These are phyloP conservation scores for Polypterus senegalus DNA, from an alignment of 2,113 vertebrate species.

Conservation along the genomic window DNA sequence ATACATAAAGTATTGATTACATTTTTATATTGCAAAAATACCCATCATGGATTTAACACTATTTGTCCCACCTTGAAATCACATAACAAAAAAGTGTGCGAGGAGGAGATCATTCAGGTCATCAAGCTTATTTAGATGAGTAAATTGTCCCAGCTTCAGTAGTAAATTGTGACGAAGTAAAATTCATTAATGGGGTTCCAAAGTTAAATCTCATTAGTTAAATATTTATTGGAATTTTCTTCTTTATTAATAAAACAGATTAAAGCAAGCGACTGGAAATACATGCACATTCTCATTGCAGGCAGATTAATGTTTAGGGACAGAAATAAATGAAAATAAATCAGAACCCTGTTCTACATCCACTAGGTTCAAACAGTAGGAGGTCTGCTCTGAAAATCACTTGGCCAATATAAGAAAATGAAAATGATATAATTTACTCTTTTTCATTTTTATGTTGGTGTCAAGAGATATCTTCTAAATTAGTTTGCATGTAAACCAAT, in stretches of 20 bases:
- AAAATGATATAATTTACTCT: not conserved
- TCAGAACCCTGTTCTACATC: not conserved
- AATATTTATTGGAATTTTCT: not conserved
- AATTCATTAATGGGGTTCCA: too few relatives aligned
- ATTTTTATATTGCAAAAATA: too few relatives aligned
- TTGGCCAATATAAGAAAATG: constrained; percentile 1
- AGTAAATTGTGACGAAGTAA: too few relatives aligned
- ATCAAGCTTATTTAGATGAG: too few relatives aligned
- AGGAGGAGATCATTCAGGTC: too few relatives aligned
- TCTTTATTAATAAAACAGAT: not conserved
- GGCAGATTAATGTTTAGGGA: not conserved
- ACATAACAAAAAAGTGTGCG: too few relatives aligned
- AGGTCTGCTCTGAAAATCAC: not conserved
- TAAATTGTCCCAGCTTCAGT: too few relatives aligned
- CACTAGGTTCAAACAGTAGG: constrained; percentile 3
- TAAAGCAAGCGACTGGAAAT: too few relatives aligned
- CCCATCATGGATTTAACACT: too few relatives aligned
- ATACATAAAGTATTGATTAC: too few relatives aligned
- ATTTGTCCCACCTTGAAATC: too few relatives aligned
- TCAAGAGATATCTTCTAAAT: not conserved
- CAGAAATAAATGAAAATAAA: constrained; percentile 1
- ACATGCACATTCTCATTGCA: not conserved
- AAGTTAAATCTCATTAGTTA: too few relatives aligned
- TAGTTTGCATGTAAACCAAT: not conserved
- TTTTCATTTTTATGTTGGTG: not conserved